phyloP scores from a whole-genome alignment of 2,113 vertebrate species.

The Phyllopteryx taeniolatus region DNA sequence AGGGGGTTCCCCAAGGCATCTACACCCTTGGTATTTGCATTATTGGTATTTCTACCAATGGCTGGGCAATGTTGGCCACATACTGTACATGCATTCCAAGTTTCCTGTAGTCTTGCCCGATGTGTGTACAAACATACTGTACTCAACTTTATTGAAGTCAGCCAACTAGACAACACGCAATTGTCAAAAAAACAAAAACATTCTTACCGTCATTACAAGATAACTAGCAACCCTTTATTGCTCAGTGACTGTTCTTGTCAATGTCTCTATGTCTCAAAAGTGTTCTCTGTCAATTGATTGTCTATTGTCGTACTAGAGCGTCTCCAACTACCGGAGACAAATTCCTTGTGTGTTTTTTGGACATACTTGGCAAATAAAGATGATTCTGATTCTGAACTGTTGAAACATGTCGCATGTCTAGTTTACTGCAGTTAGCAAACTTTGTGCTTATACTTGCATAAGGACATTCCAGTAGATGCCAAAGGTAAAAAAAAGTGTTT shows the following conservation, averaged over 20 bases:
- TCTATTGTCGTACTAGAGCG: too few relatives aligned
- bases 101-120: too few relatives aligned
- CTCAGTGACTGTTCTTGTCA: too few relatives aligned
- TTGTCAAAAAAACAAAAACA: too few relatives aligned
- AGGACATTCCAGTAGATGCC: not conserved
- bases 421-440: not conserved
- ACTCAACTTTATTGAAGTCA: not conserved
- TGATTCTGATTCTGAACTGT: too few relatives aligned
- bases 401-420: not conserved
- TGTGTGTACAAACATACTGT: not conserved
- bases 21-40: slow-evolving; percentile 1
- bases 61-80: slow-evolving; percentile 10
- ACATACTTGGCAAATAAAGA: too few relatives aligned
- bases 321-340: too few relatives aligned
- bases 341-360: too few relatives aligned
- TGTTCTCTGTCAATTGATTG: too few relatives aligned
- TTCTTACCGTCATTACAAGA: too few relatives aligned
- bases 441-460: not conserved
- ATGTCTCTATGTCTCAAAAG: too few relatives aligned
- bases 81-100: not conserved
- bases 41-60: not conserved
- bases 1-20: slow-evolving; percentile 19
- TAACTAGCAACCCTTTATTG: too few relatives aligned
- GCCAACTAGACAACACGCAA: not conserved
- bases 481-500: not conserved